A percentile compares a stretch with the other conserved stretches of the same genome.
Conservation (phyloP, 1,140 invertebrate species). For the Microplitis demolitor region DNA sequence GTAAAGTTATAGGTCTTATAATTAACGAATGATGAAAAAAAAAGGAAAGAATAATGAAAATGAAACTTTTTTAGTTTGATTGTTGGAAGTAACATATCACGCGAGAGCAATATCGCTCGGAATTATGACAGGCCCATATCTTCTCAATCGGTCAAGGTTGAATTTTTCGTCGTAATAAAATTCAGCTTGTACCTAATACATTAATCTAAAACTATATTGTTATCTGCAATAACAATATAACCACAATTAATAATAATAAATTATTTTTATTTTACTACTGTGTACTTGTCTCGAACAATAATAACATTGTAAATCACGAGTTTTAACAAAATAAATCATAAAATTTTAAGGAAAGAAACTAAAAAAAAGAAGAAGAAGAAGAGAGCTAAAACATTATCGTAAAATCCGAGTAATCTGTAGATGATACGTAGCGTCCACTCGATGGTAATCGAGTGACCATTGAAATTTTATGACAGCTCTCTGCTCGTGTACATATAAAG, state of each 20-base stretch:
- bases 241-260: too few species aligned
- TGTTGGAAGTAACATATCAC: background rate
- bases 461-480: conserved; percentile 6
- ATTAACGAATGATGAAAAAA: conserved; percentile 10
- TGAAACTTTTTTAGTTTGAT: background rate
- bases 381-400: background rate
- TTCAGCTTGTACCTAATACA: background rate
- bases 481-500: too few species aligned
- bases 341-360: too few species aligned
- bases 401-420: background rate
- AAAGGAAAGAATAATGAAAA: background rate
- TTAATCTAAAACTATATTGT: background rate
- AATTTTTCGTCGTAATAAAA: conserved; percentile 21
- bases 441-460: background rate
- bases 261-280: too few species aligned
- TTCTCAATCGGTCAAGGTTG: conserved; percentile 19
- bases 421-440: background rate
- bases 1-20: conserved; percentile 1
- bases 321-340: too few species aligned
- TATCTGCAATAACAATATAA: background rate
- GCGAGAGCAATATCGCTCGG: conserved; percentile 18
- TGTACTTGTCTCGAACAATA: too few species aligned
- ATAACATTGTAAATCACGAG: too few species aligned
- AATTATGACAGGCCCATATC: conserved; percentile 24
- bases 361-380: too few species aligned